Evolutionary conservation across 2,888 invertebrate genomes (phyloP).

Genomic region (Cataglyphis cursor): DNA sequence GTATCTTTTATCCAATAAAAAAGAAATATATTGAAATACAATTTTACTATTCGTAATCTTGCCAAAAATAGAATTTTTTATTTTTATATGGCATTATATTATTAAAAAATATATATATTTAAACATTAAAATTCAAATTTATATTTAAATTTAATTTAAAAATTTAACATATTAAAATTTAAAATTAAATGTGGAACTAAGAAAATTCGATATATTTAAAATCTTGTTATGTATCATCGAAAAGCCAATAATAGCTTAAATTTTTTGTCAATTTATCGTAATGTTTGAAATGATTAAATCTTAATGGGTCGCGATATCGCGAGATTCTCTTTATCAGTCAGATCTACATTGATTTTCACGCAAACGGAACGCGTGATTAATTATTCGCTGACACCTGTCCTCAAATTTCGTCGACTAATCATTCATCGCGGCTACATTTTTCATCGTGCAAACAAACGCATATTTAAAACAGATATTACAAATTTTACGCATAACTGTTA

Average conservation of each 20-base stretch:
- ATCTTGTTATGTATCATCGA: background rate
- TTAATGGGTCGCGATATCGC: background rate
- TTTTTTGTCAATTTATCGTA: background rate
- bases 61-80: background rate
- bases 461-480: constrained; percentile 15
- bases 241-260: background rate
- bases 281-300: constrained; percentile 2
- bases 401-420: constrained; percentile 39
- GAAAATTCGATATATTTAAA: background rate
- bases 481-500: background rate
- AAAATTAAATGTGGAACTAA: background rate
- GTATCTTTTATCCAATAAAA: background rate
- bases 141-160: background rate
- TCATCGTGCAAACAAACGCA: constrained; percentile 9
- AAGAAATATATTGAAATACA: background rate
- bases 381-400: constrained; percentile 27
- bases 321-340: background rate
- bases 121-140: background rate
- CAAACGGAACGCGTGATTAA: constrained; percentile 12
- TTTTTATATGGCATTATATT: background rate
- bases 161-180: background rate
- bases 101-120: background rate
- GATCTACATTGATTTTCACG: constrained; percentile 16
- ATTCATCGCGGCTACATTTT: background rate
- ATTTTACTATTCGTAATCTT: background rate